Evolutionary conservation across 2,113 vertebrate species (phyloP).

Genomic region (Gallinago media): DNA sequence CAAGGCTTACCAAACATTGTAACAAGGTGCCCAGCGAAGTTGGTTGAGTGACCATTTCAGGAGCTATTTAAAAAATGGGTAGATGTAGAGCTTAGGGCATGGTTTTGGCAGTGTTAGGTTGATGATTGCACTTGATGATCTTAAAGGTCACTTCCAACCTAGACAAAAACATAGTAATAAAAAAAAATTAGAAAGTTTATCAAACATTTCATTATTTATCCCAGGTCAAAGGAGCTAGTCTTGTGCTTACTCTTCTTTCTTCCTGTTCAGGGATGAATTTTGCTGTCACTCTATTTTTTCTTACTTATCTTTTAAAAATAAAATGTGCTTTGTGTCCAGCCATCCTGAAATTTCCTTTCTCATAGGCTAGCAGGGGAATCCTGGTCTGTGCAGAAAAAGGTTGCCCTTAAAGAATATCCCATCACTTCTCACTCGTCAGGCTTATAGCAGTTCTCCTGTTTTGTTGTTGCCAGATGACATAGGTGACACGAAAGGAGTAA

Average conservation of each 20-base stretch:
- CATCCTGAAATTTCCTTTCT: not conserved
- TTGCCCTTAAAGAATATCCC: not conserved
- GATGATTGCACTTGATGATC: not conserved
- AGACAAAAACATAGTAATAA: not conserved
- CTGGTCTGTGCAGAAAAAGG: not conserved
- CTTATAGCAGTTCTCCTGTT: not conserved
- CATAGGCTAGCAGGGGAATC: fast-evolving
- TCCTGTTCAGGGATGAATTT: not conserved
- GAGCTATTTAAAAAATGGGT: not conserved
- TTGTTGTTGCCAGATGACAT: not conserved
- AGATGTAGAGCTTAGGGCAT: not conserved
- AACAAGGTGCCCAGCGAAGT: not conserved
- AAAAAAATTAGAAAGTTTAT: not conserved
- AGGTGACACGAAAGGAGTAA: not conserved
- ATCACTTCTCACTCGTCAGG: not conserved
- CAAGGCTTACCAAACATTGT: not conserved
- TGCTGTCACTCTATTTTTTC: not conserved
- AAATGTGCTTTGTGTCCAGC: not conserved
- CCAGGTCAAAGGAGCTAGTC: not conserved
- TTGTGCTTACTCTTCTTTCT: not conserved
- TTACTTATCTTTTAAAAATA: not conserved
- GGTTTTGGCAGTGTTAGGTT: not conserved
- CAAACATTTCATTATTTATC: not conserved
- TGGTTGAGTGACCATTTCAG: not conserved
- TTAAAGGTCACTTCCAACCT: not conserved